Base-by-base conservation (phyloP, 53 echinoderm and acorn worm species). In the Echinarachnius parma region DNA sequence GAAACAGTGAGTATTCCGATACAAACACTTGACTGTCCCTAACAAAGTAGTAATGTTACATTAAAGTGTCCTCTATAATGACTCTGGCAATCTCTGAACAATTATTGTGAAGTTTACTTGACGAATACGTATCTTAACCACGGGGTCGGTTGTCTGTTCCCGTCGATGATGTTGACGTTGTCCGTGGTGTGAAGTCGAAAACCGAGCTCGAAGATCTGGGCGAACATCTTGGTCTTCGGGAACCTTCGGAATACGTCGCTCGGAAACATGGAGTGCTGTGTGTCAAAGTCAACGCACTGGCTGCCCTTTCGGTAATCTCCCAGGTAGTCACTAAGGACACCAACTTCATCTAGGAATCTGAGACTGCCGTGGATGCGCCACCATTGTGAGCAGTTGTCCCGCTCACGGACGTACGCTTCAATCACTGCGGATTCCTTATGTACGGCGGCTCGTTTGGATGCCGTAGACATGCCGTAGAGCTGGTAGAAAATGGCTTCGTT, bases 401-500 rank as follows among this genome's bases (percentile, higher is more conserved):
- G 22, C 28, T 72, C 56, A 2, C 37, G 11, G 42, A 56, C 57
- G 44, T 29, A 72, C 13, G 56, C 42, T 44, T 72, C 74, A 25
- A 72, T 56, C 56, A 72, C 32, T 18, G 52, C 9, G 7, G 42
- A 7, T 13, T 39, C 42, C 42, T 7, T 39, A 2, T n/a, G n/a
- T n/a, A n/a, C n/a, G 10, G 14, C 2, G 46, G 29, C 48, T 44
- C 45, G 2, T 18, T 16, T 13, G 36, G 16, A 7, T 35, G 46
- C 28, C 28, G 39, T 28, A 19, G n/a, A n/a, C n/a, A n/a, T n/a
- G n/a, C n/a, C n/a, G n/a, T n/a, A n/a, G n/a, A 72, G 55, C 46
- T 72, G 74, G 44, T 37, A 72, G 57, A 56, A 72, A 27, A 32
- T 57, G 33, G 74, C 74, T n/a, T 72, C 74, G 9, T 39, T 24